Percentiles rank a stretch among this genome's conserved stretches.
phyloP scores from a whole-genome alignment of 2,888 invertebrate species.

The Portevinia maculata region DNA sequence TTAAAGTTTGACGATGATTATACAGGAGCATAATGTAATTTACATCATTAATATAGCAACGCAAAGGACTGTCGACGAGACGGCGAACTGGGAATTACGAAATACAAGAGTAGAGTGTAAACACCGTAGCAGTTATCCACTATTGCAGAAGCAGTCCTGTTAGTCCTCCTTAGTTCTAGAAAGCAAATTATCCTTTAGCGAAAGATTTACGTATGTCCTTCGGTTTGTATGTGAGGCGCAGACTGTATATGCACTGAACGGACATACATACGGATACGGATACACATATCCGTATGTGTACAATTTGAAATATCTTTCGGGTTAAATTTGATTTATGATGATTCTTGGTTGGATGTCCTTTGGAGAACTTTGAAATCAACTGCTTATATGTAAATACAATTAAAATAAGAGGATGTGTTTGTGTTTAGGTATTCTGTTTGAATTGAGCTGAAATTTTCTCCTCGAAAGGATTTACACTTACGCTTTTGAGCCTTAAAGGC shows the following conservation, averaged over 20 bases:
- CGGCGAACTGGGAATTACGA: conserved; percentile 39
- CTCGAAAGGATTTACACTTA: conserved; percentile 61
- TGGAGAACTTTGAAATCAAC: conserved; percentile 39
- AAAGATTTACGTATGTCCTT: conserved; percentile 40
- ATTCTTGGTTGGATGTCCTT: conserved; percentile 50
- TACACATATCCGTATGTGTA: conserved; percentile 30
- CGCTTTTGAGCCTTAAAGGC: conserved; percentile 39
- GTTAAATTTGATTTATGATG: conserved; percentile 73
- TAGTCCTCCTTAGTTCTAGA: conserved; percentile 2
- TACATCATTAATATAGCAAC: conserved; percentile 67
- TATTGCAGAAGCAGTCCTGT: conserved; percentile 21
- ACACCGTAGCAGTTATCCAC: conserved; percentile 47
- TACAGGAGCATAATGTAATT: conserved; percentile 62
- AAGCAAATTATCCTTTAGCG: conserved; percentile 53
- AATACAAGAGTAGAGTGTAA: conserved; percentile 52
- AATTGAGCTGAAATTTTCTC: conserved; percentile 60
- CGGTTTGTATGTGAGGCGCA: conserved; percentile 2
- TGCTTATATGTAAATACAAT: conserved; percentile 69
- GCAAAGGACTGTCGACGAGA: conserved; percentile 18
- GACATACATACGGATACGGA: no score
- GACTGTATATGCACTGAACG: no score
- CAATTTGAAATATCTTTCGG: conserved; percentile 68
- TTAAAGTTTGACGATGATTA: conserved; percentile 52
- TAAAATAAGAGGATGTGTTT: conserved; percentile 45
- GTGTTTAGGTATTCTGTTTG: conserved; percentile 61